Evolutionary conservation across 2,113 vertebrate species (phyloP), one percentile per base, ranked within the genome.

Genomic region (Colinus virginianus): DNA sequence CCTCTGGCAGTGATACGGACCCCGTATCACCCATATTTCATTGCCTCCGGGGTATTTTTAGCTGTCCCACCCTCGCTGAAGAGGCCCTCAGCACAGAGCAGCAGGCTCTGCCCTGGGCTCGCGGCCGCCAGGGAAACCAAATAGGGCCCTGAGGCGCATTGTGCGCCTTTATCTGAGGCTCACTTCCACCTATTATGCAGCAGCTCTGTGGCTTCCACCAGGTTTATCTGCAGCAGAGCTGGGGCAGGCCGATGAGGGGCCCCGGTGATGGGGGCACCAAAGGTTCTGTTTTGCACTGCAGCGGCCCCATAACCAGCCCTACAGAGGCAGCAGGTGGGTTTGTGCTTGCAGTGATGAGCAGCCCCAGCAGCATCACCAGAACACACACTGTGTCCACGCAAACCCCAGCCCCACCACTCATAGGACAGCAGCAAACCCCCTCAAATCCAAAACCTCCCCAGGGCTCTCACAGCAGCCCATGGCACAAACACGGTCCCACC

Each of bases 121-220:
- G 30, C 77, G 70, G 85, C 42, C 70, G 78, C 87, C 40, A 8
- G 69, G 87, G 92, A 92, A 94, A 55, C 64, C 84, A 69, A 95
- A 95, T 77, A 96, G 79, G 62, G 78, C 63, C 77, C 84, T 75
- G 42, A 85, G 70, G 40, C 16, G 2, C 87, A 89, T 91, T 94
- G 93, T 94, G 82, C 70, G 79, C 61, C 88, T 87, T 97, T 97
- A 97, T 97, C 97, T 96, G 61, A 2, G 1, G 56, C 80, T 93
- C 92, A 95, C 88, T 97, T 97, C 96, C 97, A 97, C 96, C 96
- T 95, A 97, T 97, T 97, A 96, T 97, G 78, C 90, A 87, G 89
- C 75, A n/a, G 36, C 91, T 86, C 83, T 45, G 30, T 1, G 1
- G 94, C 78, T 51, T 64, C 66, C 10, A 6, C 25, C 4, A 49